Conservation (phyloP, 2,888 invertebrate genomes). For the Callosobruchus maculatus region DNA sequence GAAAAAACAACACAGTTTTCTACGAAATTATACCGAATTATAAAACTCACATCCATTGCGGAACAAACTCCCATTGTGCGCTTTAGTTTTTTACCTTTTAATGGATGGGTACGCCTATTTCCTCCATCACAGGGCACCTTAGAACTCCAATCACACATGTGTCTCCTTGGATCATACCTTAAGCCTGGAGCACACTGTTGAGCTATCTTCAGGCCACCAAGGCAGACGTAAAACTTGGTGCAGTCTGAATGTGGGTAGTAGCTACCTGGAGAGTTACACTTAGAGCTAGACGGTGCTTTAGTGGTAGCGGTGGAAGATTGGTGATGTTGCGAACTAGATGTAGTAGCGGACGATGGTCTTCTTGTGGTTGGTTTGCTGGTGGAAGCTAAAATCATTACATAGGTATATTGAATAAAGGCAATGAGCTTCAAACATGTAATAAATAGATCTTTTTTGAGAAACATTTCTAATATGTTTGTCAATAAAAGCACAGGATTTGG, state of each 20-base stretch:
- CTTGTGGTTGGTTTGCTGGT: constrained; percentile 33
- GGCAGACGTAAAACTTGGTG: constrained; percentile 73
- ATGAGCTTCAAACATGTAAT: too few species aligned
- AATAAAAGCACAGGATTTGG: too few species aligned
- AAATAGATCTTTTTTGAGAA: too few species aligned
- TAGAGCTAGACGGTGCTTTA: constrained; percentile 23
- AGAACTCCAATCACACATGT: constrained; percentile 73
- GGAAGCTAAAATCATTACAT: not conserved
- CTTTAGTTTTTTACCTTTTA: not conserved
- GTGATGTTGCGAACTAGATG: constrained; percentile 18
- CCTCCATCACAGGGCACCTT: constrained; percentile 44
- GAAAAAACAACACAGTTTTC: too few species aligned
- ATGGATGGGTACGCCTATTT: constrained; percentile 11
- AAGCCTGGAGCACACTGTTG: constrained; percentile 75
- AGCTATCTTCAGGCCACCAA: constrained; percentile 65
- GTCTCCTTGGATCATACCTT: constrained; percentile 64
- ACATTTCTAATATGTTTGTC: too few species aligned
- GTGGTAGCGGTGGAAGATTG: constrained; percentile 15
- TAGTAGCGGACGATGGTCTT: constrained; percentile 17
- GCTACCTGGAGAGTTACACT: constrained; percentile 53
- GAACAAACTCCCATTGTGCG: too few species aligned
- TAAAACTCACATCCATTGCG: too few species aligned
- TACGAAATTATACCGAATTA: constrained; percentile 5
- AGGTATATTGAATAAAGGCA: too few species aligned
- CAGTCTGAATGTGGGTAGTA: constrained; percentile 74